Evolutionary conservation across 2,888 invertebrate genomes (phyloP).

Genomic region (Lepidocyrtoides sp.): DNA sequence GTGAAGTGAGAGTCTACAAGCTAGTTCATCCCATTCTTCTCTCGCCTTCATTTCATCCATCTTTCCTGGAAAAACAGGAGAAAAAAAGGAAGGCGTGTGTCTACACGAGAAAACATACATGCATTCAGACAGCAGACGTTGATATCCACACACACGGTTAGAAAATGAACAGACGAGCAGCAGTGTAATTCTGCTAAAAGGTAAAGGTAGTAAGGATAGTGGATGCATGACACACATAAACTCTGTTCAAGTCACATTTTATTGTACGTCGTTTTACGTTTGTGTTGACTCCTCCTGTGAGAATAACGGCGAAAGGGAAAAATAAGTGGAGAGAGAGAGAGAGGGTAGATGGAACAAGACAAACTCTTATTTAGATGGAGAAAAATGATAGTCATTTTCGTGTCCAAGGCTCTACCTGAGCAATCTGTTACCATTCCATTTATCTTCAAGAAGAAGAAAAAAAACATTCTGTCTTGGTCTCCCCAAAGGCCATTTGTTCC

Average conservation of each 20-base stretch:
- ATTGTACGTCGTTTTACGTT: constrained; percentile 44
- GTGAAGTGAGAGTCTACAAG: constrained; percentile 45
- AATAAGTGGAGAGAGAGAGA: constrained; percentile 49
- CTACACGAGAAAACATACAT: background rate
- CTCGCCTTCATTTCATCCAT: constrained; percentile 71
- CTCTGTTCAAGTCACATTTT: constrained; percentile 46
- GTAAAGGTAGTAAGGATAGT: constrained; percentile 31
- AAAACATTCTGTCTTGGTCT: constrained; percentile 81
- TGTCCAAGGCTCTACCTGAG: constrained; percentile 85
- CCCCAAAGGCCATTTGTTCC: constrained; percentile 83
- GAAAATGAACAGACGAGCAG: background rate
- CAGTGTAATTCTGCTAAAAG: background rate
- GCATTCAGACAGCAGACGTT: background rate
- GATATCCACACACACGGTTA: background rate
- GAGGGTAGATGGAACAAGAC: constrained; percentile 23
- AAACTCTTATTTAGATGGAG: constrained; percentile 84
- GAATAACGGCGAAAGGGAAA: constrained; percentile 55
- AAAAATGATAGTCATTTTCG: constrained; percentile 85
- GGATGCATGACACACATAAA: background rate
- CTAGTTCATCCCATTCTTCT: constrained; percentile 67
- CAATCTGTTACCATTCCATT: constrained; percentile 85
- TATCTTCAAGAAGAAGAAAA: constrained; percentile 80
- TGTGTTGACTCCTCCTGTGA: constrained; percentile 70
- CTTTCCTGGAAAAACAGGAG: constrained; percentile 8
- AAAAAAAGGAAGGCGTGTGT: constrained; percentile 59